These are phyloP conservation scores for Brachyistius frenatus DNA, from an alignment of 2,113 vertebrate genomes.

Conservation along the genomic window DNA sequence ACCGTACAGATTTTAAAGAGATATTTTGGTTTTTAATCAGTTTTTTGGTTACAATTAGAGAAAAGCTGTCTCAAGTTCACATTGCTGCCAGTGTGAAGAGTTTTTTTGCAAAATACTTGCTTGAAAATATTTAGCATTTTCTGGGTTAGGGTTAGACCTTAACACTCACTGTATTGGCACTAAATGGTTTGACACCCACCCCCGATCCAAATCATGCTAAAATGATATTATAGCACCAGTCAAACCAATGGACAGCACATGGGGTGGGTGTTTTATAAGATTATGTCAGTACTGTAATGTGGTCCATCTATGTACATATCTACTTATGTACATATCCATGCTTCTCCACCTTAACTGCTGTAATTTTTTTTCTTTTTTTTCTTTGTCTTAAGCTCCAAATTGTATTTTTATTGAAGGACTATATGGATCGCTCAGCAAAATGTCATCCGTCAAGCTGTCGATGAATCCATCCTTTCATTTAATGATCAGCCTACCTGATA, in stretches of 20 bases:
- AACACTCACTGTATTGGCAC: neutral
- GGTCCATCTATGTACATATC: constrained; percentile 28
- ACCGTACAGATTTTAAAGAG: no score
- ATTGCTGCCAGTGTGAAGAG: no score
- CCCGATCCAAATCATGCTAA: no score
- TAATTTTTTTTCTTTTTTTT: neutral
- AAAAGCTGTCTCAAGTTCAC: no score
- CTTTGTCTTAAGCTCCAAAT: constrained; percentile 72
- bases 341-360: constrained; percentile 39
- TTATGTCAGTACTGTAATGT: constrained; percentile 2
- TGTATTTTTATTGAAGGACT: constrained; percentile 83
- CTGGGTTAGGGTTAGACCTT: no score
- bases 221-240: neutral
- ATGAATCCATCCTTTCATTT: constrained; percentile 84
- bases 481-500: constrained; percentile 81
- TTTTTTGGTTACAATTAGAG: no score
- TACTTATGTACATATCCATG: constrained; percentile 37
- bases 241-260: neutral
- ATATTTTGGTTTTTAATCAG: no score
- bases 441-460: constrained; percentile 87
- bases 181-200: no score
- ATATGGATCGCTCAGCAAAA: constrained; percentile 83
- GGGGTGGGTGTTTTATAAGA: neutral
- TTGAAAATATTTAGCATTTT: no score
- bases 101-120: no score